Percentiles rank a stretch among this genome's conserved stretches.
Evolutionary conservation across 2,113 vertebrate genomes (phyloP).

Genomic region (Lipotes vexillifer): DNA sequence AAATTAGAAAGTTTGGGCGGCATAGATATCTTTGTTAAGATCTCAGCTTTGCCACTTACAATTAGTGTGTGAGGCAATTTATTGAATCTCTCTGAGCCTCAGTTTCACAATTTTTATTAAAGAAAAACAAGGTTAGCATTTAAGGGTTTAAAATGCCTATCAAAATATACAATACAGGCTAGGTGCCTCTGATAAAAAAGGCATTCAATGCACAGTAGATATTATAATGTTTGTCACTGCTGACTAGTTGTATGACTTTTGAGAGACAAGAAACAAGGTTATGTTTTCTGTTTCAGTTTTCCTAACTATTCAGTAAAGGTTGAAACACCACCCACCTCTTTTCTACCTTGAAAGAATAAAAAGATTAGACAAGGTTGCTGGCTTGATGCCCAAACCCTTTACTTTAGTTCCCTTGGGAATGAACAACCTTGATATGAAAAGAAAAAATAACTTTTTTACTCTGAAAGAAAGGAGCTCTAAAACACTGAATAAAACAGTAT

Average conservation of each 20-base stretch:
- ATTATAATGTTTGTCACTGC: background rate
- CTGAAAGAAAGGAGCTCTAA: background rate
- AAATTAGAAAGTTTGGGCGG: background rate
- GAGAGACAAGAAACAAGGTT: conserved; percentile 2
- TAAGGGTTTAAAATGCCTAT: background rate
- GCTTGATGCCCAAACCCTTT: background rate
- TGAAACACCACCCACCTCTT: background rate
- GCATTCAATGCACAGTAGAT: background rate
- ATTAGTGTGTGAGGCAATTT: background rate
- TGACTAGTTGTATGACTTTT: background rate
- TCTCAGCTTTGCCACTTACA: background rate
- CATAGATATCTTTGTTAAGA: background rate
- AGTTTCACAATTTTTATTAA: background rate
- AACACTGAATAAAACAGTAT: background rate
- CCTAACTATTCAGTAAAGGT: background rate
- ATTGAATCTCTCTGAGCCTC: background rate
- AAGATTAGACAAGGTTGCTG: background rate
- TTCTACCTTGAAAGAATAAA: conserved; percentile 6
- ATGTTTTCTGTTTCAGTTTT: background rate
- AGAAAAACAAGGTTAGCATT: background rate
- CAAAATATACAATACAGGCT: background rate
- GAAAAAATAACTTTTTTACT: background rate
- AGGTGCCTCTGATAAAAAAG: background rate
- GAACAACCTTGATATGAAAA: background rate
- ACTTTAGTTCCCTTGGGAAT: background rate